Base-by-base conservation (phyloP, 2,113 vertebrate species). In the Larimichthys polyactis region DNA sequence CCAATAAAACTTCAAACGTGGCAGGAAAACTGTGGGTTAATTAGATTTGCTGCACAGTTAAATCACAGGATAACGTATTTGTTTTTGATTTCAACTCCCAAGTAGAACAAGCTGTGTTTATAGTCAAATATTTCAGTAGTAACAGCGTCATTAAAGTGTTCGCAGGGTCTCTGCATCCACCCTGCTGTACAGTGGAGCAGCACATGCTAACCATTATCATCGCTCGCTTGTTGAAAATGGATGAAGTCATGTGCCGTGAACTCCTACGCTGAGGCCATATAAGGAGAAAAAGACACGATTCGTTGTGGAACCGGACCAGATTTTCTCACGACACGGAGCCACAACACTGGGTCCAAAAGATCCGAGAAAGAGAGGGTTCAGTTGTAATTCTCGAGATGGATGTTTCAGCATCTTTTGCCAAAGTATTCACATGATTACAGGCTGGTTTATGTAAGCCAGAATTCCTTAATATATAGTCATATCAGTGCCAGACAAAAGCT, bases 181-280 rank as follows among this genome's bases (percentile, higher is more conserved):
- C 78, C 80, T 62, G 82, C 70, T 70, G 70, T 32, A 66, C 84
- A 75, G 79, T 46, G 79, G 60, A 62, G 60, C 36, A 54, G 83
- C 90, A 90, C 88, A 84, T 90, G 88, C 78, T 84, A 87, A 66
- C 87, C 51, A 89, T 91, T 88, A 92, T 73, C 70, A 77, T 84
- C 51, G 82, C 16, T 83, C 8, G 60, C 76, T 20, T 22, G 80
- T 44, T 74, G 79, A 82, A 80, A 88, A 82, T 70, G 71, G 75
- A 85, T 91, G 91, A 91, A 83, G 85, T 89, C 88, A 90, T 89
- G 79, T 58, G 74, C 78, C 46, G 2, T 75, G 79, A 69, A 82
- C 71, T 78, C 62, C 72, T 49, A 52, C 80, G 27, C 55, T 71
- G 54, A 4, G 68, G 12, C 89, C 88, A 77, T 90, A 87, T 76